A percentile compares a stretch with the other conserved stretches of the same genome.
phyloP scores from a whole-genome alignment of 2,113 vertebrate species.

The Orthonyx spaldingii region DNA sequence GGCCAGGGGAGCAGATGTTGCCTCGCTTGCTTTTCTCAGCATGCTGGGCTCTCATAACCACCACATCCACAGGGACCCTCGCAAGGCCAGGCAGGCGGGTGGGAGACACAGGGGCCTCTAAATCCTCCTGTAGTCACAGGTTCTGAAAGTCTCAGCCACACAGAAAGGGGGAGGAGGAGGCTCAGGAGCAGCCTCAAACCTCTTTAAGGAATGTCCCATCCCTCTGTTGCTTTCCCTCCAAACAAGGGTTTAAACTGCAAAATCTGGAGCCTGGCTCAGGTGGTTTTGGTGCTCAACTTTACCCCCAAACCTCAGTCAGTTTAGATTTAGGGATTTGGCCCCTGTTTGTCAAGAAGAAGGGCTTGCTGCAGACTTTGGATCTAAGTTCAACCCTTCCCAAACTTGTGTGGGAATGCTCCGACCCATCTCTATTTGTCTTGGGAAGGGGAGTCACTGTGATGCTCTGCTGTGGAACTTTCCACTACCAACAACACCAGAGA shows the following conservation, averaged over 20 bases:
- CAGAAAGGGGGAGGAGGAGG: not conserved
- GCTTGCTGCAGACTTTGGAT: not conserved
- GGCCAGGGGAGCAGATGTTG: not conserved
- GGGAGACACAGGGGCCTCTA: not conserved
- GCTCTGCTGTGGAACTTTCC: conserved; percentile 74
- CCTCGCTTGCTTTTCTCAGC: not conserved
- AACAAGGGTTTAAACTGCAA: not conserved
- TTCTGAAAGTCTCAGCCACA: not conserved
- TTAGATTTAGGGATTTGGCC: not conserved
- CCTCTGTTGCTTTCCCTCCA: not conserved
- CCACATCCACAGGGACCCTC: not conserved
- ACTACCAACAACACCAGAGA: conserved; percentile 61
- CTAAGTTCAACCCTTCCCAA: conserved; percentile 7
- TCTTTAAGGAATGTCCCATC: not conserved
- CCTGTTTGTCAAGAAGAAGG: not conserved
- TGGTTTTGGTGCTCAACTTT: not conserved
- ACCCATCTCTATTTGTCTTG: conserved; percentile 62
- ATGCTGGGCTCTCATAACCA: not conserved
- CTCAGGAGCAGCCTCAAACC: not conserved
- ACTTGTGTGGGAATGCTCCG: not conserved
- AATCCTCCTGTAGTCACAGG: not conserved
- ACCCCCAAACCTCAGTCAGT: not conserved
- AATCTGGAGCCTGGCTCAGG: not conserved
- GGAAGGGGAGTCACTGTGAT: conserved; percentile 45
- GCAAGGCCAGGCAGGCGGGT: not conserved